Percentiles rank a stretch among this genome's conserved stretches.
Evolutionary conservation across 2,888 invertebrate genomes (phyloP).

Genomic region (Acronicta alni): DNA sequence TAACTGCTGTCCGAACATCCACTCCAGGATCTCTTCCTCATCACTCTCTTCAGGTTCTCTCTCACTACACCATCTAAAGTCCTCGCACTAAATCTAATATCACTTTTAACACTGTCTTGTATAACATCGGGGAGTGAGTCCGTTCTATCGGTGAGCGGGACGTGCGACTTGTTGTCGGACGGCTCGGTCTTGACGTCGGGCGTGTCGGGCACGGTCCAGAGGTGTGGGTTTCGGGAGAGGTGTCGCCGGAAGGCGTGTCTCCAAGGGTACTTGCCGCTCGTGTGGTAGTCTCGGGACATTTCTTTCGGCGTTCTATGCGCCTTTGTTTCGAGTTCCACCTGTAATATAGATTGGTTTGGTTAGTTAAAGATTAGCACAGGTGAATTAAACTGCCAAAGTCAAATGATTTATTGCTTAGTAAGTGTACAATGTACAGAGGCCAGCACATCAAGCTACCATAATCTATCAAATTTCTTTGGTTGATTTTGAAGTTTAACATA

Average conservation of each 20-base stretch:
- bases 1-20: constrained; percentile 79
- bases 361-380: too few relatives aligned
- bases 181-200: constrained; percentile 49
- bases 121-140: constrained; percentile 53
- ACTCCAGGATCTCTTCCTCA: constrained; percentile 77
- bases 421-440: too few relatives aligned
- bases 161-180: constrained; percentile 31
- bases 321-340: constrained; percentile 81
- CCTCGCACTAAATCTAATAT: constrained; percentile 76
- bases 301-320: constrained; percentile 80
- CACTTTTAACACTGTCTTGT: constrained; percentile 74
- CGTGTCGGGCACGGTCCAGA: constrained; percentile 64
- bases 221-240: constrained; percentile 70
- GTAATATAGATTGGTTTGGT: constrained; percentile 19
- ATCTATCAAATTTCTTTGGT: too few relatives aligned
- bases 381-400: too few relatives aligned
- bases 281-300: constrained; percentile 80
- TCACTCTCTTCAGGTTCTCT: constrained; percentile 65
- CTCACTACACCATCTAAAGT: constrained; percentile 71
- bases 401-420: too few relatives aligned
- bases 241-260: constrained; percentile 80
- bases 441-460: too few relatives aligned
- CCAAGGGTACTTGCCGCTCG: constrained; percentile 81
- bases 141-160: constrained; percentile 20
- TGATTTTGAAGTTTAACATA: too few relatives aligned